Conservation (phyloP, 1,140 invertebrate genomes). For the Cotesia glomerata region DNA sequence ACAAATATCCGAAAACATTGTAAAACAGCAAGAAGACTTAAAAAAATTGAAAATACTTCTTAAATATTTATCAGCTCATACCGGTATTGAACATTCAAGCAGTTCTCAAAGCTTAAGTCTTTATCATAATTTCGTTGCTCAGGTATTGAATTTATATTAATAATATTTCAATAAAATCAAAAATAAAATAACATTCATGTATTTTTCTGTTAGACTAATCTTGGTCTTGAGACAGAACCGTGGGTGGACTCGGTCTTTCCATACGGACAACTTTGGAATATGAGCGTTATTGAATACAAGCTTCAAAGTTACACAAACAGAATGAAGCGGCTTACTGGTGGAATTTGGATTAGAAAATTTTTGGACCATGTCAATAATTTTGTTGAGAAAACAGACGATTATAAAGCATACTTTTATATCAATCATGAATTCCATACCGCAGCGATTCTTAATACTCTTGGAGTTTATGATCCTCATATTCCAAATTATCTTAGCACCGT, state of each 20-base stretch:
- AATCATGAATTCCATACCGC: slow-evolving; percentile 76
- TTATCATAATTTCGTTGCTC: slow-evolving; percentile 13
- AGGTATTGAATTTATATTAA: neutral
- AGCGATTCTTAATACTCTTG: slow-evolving; percentile 69
- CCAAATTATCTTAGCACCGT: slow-evolving; percentile 65
- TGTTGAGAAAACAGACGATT: slow-evolving; percentile 45
- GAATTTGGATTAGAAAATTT: slow-evolving; percentile 62
- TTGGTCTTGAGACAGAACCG: slow-evolving; percentile 3
- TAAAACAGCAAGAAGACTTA: neutral
- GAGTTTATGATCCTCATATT: slow-evolving; percentile 68
- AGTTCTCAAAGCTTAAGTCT: neutral
- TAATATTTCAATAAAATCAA: neutral
- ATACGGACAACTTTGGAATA: slow-evolving; percentile 51
- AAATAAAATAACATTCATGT: neutral
- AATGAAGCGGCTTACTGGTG: slow-evolving; percentile 53
- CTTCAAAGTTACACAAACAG: slow-evolving; percentile 54
- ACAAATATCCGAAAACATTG: neutral
- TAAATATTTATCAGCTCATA: slow-evolving; percentile 4
- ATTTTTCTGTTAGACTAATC: neutral
- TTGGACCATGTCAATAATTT: slow-evolving; percentile 57
- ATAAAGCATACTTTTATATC: slow-evolving; percentile 69
- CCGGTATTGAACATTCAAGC: slow-evolving; percentile 12
- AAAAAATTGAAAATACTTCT: neutral
- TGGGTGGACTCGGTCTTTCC: slow-evolving; percentile 23
- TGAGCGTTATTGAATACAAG: slow-evolving; percentile 61